These are phyloP conservation scores for Ganaspis brasiliensis DNA, from an alignment of 2,888 invertebrate species.

Conservation along the genomic window DNA sequence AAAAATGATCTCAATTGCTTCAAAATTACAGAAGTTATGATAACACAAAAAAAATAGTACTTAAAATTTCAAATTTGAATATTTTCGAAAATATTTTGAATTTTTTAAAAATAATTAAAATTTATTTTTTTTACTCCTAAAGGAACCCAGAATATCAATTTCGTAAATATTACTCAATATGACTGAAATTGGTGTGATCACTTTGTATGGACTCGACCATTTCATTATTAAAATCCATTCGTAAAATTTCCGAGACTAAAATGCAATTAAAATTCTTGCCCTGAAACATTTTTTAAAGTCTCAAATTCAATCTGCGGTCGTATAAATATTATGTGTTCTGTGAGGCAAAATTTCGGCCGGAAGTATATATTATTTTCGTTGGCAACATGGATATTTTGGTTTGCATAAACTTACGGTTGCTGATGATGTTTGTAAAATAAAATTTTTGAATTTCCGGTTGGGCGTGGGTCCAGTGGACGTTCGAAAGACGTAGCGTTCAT, in stretches of 20 bases:
- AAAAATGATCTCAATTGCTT: too few species aligned
- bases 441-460: conserved; percentile 72
- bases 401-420: not conserved
- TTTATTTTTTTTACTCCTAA: too few species aligned
- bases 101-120: too few species aligned
- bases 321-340: not conserved
- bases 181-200: too few species aligned
- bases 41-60: too few species aligned
- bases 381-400: not conserved
- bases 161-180: too few species aligned
- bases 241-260: not conserved
- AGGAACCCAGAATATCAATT: too few species aligned
- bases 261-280: not conserved
- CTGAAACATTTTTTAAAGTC: not conserved
- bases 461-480: conserved; percentile 71
- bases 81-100: too few species aligned
- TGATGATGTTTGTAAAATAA: conserved; percentile 66
- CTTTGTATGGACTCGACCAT: too few species aligned
- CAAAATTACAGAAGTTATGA: too few species aligned
- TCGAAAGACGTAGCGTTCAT: conserved; percentile 76
- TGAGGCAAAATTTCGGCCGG: conserved; percentile 9
- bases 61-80: too few species aligned
- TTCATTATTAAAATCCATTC: too few species aligned
- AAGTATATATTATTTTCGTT: not conserved
- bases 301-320: not conserved